Evolutionary conservation across 1,140 invertebrate species (phyloP).

Genomic region (Pseudomyrmex gracilis): DNA sequence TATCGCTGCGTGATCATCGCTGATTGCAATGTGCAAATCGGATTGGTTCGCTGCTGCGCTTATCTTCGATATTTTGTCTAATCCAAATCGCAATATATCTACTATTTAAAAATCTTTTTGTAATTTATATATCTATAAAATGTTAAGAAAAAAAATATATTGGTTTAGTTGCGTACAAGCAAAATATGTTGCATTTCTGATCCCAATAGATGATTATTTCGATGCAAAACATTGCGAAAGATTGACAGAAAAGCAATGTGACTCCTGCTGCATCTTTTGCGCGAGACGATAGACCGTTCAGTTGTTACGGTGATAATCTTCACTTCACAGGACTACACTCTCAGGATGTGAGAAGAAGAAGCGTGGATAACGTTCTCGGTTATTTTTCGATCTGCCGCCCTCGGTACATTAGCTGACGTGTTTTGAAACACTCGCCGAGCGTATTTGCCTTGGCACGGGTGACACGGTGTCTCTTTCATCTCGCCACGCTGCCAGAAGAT

Average conservation of each 20-base stretch:
- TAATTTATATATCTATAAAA: too few relatives aligned
- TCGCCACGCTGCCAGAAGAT: conserved; percentile 64
- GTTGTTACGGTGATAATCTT: conserved; percentile 40
- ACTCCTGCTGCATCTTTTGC: conserved; percentile 2
- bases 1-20: conserved; percentile 39
- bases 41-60: conserved; percentile 12
- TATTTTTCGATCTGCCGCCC: conserved; percentile 82
- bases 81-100: too few relatives aligned
- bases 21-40: conserved; percentile 51
- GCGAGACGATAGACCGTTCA: neutral
- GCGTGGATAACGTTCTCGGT: conserved; percentile 69
- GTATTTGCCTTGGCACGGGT: conserved; percentile 84
- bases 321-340: conserved; percentile 38
- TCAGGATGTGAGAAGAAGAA: conserved; percentile 45
- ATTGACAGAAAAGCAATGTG: conserved; percentile 6
- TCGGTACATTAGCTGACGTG: conserved; percentile 84
- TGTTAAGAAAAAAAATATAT: too few relatives aligned
- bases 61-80: conserved; percentile 45
- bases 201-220: neutral
- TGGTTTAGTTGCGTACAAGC: too few relatives aligned
- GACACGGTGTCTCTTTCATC: conserved; percentile 80
- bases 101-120: too few relatives aligned
- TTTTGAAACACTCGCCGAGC: conserved; percentile 84
- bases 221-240: conserved; percentile 4
- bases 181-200: too few relatives aligned